phyloP scores from a whole-genome alignment of 1,140 invertebrate species.

The Zaprionus ghesquierei region DNA sequence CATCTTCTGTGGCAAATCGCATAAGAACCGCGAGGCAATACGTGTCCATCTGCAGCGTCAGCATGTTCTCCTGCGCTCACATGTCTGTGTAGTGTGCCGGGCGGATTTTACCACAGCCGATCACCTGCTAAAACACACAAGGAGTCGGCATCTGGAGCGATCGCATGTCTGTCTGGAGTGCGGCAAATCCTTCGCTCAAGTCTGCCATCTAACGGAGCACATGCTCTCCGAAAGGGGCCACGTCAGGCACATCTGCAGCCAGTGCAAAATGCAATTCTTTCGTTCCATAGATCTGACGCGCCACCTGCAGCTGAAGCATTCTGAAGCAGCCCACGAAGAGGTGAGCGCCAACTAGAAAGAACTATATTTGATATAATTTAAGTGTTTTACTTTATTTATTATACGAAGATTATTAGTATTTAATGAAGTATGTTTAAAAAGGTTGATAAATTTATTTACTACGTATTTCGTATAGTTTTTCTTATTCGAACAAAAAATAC shows the following conservation, averaged over 20 bases:
- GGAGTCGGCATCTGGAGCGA: slow-evolving; percentile 39
- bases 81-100: slow-evolving; percentile 45
- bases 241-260: slow-evolving; percentile 23
- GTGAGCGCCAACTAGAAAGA: neutral
- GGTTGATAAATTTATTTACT: no score
- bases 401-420: no score
- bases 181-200: slow-evolving; percentile 54
- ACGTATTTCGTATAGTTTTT: no score
- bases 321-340: neutral
- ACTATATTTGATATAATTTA: neutral
- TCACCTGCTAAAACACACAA: slow-evolving; percentile 53
- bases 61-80: slow-evolving; percentile 52
- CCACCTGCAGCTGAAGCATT: slow-evolving; percentile 42
- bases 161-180: slow-evolving; percentile 41
- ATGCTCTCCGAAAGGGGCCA: slow-evolving; percentile 43
- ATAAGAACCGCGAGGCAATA: slow-evolving; percentile 51
- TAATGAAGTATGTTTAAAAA: no score
- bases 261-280: slow-evolving; percentile 52
- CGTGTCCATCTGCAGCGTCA: slow-evolving; percentile 56
- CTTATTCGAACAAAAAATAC: no score
- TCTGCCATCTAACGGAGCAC: slow-evolving; percentile 46
- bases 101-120: slow-evolving; percentile 62
- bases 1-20: slow-evolving; percentile 51
- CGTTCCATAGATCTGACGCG: slow-evolving; percentile 52
- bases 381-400: neutral